A percentile compares a stretch with the other conserved stretches of the same genome.
Evolutionary conservation across 2,113 vertebrate species (phyloP).

Genomic region (Agapornis roseicollis): DNA sequence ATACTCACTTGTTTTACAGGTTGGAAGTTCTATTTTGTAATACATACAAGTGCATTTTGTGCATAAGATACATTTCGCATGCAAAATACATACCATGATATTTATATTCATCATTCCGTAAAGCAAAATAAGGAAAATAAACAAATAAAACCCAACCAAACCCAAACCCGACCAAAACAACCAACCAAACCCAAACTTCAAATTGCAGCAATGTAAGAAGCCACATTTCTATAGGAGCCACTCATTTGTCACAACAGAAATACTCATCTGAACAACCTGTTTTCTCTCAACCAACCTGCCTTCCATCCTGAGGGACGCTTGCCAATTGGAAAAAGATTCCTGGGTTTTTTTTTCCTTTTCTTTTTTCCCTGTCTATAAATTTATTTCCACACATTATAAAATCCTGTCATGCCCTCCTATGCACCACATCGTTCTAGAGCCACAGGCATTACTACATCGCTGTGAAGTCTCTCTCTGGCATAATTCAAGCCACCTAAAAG

Average conservation of each 20-base stretch:
- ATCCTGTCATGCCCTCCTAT: neutral
- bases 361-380: neutral
- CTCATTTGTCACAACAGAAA: neutral
- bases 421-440: neutral
- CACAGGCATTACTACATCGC: neutral
- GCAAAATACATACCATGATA: neutral
- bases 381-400: neutral
- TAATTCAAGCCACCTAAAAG: neutral
- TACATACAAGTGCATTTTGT: neutral
- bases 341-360: accelerated
- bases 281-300: neutral
- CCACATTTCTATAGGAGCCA: accelerated
- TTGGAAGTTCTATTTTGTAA: neutral
- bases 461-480: neutral
- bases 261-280: neutral
- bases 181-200: neutral
- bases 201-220: accelerated
- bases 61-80: neutral
- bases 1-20: neutral
- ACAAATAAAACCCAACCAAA: neutral
- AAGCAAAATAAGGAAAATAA: neutral
- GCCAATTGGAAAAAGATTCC: neutral
- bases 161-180: neutral
- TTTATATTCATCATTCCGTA: neutral
- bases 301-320: neutral